phyloP scores from a whole-genome alignment of 2,797 vertebrate species.

The Vespertilio murinus region DNA sequence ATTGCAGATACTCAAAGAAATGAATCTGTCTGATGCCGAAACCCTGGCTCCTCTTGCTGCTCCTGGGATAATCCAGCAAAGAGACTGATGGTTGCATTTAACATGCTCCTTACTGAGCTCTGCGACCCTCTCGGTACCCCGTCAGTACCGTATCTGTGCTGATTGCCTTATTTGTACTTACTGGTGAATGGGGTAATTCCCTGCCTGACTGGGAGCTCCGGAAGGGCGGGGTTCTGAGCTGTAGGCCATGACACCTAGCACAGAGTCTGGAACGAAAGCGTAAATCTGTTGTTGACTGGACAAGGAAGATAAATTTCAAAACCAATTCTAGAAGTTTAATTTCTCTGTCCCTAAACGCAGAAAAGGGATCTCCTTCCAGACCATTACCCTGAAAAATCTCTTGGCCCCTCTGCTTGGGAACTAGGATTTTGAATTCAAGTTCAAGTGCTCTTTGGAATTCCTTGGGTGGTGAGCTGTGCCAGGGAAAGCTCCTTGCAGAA shows the following conservation, averaged over 20 bases:
- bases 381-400: not conserved
- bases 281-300: not conserved
- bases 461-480: not conserved
- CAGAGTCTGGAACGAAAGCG: not conserved
- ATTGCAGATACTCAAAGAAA: not conserved
- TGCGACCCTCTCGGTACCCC: not conserved
- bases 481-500: slow-evolving; percentile 40
- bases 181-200: not conserved
- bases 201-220: not conserved
- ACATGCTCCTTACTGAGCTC: not conserved
- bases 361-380: not conserved
- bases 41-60: not conserved
- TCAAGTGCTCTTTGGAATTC: slow-evolving; percentile 43
- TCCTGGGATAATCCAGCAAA: not conserved
- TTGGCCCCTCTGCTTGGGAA: not conserved
- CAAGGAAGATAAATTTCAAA: slow-evolving; percentile 43
- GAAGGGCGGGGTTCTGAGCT: not conserved
- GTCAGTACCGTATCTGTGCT: not conserved
- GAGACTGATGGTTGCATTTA: not conserved
- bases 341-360: not conserved
- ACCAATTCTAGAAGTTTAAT: slow-evolving; percentile 29
- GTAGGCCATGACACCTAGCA: not conserved
- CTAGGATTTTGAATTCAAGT: not conserved
- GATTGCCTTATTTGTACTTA: not conserved
- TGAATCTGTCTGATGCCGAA: not conserved